phyloP scores from a whole-genome alignment of 2,113 vertebrate genomes.

The Baryphthengus martii region DNA sequence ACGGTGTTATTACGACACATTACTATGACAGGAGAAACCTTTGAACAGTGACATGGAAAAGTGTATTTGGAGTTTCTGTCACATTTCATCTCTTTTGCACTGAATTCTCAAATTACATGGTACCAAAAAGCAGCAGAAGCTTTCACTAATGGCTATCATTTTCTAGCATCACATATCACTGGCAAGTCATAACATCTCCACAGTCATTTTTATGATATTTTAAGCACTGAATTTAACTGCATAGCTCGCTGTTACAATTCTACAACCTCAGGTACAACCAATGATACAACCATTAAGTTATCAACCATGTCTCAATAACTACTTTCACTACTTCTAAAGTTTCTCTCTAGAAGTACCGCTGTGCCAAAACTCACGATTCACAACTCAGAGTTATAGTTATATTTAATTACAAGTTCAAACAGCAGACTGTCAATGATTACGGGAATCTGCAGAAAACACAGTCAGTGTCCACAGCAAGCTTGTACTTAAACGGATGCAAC shows the following conservation, averaged over 20 bases:
- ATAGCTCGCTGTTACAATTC: not conserved
- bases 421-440: not conserved
- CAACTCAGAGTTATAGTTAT: not conserved
- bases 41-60: not conserved
- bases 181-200: not conserved
- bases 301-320: not conserved
- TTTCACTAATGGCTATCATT: not conserved
- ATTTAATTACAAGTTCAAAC: not conserved
- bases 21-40: not conserved
- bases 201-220: not conserved
- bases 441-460: not conserved
- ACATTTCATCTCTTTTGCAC: not conserved
- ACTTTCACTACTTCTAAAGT: not conserved
- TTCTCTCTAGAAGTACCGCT: not conserved
- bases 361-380: not conserved
- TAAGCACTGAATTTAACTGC: not conserved
- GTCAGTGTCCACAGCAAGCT: accelerated
- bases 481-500: accelerated
- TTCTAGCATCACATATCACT: not conserved
- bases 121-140: not conserved
- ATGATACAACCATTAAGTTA: not conserved
- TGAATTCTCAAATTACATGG: not conserved
- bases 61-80: not conserved
- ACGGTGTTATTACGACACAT: accelerated
- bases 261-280: not conserved